Evolutionary conservation across 2,113 vertebrate genomes (phyloP).

Genomic region (Toxotes chatareus): DNA sequence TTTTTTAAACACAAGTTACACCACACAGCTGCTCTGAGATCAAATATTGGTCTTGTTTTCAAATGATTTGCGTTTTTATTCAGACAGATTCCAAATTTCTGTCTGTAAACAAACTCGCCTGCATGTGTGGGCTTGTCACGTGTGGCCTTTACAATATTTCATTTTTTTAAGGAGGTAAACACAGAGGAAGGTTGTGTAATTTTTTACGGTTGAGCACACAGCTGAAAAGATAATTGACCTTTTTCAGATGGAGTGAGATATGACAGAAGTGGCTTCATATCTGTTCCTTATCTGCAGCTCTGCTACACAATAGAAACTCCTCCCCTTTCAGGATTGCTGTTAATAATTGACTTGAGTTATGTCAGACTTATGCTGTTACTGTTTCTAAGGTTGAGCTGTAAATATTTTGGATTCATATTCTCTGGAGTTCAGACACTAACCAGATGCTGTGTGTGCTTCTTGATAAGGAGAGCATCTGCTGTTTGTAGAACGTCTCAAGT

Average conservation of each 20-base stretch:
- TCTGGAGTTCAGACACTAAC: conserved; percentile 13
- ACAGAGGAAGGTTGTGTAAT: conserved; percentile 12
- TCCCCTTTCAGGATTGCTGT: conserved; percentile 38
- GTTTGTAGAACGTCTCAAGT: conserved; percentile 50
- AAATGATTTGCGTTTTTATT: background rate
- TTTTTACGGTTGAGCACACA: conserved; percentile 42
- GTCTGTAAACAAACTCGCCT: background rate
- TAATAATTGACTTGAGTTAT: conserved; percentile 68
- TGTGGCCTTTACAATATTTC: conserved; percentile 8
- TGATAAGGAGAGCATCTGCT: conserved; percentile 60
- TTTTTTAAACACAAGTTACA: too few relatives aligned
- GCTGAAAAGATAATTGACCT: conserved; percentile 39
- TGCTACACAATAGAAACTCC: conserved; percentile 34
- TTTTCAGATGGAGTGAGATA: conserved; percentile 18
- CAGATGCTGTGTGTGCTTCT: conserved; percentile 34
- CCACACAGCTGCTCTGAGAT: background rate
- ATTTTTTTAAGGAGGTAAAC: conserved; percentile 15
- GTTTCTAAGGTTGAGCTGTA: conserved; percentile 6
- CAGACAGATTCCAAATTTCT: background rate
- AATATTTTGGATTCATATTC: conserved; percentile 40
- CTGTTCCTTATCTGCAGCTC: conserved; percentile 54
- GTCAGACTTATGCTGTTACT: conserved; percentile 26
- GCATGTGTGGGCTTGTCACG: background rate
- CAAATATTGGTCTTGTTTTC: background rate
- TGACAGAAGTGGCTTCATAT: conserved; percentile 41